A percentile compares a stretch with the other conserved stretches of the same genome.
Conservation (phyloP, 1,140 invertebrate species). For the Trachymyrmex septentrionalis region DNA sequence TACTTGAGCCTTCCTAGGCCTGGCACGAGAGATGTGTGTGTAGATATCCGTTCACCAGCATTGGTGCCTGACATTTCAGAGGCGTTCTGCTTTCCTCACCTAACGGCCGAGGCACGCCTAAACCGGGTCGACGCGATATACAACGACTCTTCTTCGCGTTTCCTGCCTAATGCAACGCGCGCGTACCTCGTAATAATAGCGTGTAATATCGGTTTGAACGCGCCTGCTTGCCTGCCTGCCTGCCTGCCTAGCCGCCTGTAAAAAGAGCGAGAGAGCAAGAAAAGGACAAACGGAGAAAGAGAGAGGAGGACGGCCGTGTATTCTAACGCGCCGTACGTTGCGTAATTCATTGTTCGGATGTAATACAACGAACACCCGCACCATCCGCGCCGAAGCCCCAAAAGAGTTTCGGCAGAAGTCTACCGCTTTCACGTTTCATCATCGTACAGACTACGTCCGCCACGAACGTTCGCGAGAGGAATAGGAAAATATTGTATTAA, state of each 20-base stretch:
- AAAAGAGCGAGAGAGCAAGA: slow-evolving; percentile 13
- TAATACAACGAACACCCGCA: slow-evolving; percentile 30
- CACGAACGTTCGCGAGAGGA: background rate
- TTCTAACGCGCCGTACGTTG: slow-evolving; percentile 40
- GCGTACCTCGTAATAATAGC: slow-evolving; percentile 45
- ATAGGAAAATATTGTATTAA: background rate
- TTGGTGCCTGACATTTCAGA: slow-evolving; percentile 70
- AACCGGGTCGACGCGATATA: slow-evolving; percentile 68
- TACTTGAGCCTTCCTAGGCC: too few species aligned
- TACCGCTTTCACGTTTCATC: slow-evolving; percentile 47
- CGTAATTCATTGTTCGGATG: slow-evolving; percentile 70
- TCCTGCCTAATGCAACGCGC: slow-evolving; percentile 71
- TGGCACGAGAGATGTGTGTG: slow-evolving; percentile 11
- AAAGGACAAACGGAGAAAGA: background rate
- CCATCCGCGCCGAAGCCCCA: slow-evolving; percentile 23
- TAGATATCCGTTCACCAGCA: slow-evolving; percentile 40
- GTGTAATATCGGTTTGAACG: slow-evolving; percentile 51
- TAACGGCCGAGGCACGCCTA: slow-evolving; percentile 63
- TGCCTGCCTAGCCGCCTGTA: slow-evolving; percentile 2
- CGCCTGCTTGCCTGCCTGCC: slow-evolving; percentile 35
- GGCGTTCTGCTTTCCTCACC: slow-evolving; percentile 47
- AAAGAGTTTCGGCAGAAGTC: slow-evolving; percentile 28
- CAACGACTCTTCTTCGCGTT: slow-evolving; percentile 68
- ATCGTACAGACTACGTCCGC: background rate
- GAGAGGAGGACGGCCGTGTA: slow-evolving; percentile 21